These are phyloP conservation scores for Campoplex nolae DNA, from an alignment of 2,888 invertebrate genomes.

Conservation along the genomic window DNA sequence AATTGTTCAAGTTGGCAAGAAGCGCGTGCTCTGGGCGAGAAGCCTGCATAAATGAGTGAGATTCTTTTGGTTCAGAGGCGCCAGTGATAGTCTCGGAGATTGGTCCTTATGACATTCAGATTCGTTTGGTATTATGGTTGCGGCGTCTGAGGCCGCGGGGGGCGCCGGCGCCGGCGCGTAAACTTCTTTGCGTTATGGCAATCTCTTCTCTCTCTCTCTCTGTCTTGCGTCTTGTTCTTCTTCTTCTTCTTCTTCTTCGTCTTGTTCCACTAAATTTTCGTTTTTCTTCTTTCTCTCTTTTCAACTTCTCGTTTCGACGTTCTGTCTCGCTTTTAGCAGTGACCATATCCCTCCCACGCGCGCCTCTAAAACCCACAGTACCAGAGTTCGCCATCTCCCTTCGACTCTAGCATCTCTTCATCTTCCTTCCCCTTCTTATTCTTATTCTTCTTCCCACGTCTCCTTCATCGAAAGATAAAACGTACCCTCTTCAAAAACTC, in stretches of 20 bases:
- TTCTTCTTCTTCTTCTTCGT: slow-evolving; percentile 71
- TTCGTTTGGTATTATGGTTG: slow-evolving; percentile 80
- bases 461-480: slow-evolving; percentile 69
- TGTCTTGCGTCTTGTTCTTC: slow-evolving; percentile 67
- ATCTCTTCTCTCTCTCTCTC: slow-evolving; percentile 54
- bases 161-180: slow-evolving; percentile 84
- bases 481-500: slow-evolving; percentile 78
- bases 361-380: slow-evolving; percentile 8
- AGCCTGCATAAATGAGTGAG: slow-evolving; percentile 39
- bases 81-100: slow-evolving; percentile 79
- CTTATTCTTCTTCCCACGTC: slow-evolving; percentile 67
- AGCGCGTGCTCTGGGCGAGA: slow-evolving; percentile 34
- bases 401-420: slow-evolving; percentile 17
- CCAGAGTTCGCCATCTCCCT: slow-evolving; percentile 37
- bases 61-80: slow-evolving; percentile 69
- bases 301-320: slow-evolving; percentile 8
- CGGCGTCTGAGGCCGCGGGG: slow-evolving; percentile 85
- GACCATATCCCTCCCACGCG: slow-evolving; percentile 53
- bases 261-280: slow-evolving; percentile 61
- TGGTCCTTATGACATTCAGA: slow-evolving; percentile 67
- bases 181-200: slow-evolving; percentile 82
- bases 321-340: slow-evolving; percentile 31
- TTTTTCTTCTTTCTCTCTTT: not conserved
- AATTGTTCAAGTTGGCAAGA: not conserved
- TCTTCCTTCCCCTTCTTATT: slow-evolving; percentile 31